A percentile compares a stretch with the other conserved stretches of the same genome.
Conservation (phyloP, 2,113 vertebrate species). For the Cephalopterus ornatus region DNA sequence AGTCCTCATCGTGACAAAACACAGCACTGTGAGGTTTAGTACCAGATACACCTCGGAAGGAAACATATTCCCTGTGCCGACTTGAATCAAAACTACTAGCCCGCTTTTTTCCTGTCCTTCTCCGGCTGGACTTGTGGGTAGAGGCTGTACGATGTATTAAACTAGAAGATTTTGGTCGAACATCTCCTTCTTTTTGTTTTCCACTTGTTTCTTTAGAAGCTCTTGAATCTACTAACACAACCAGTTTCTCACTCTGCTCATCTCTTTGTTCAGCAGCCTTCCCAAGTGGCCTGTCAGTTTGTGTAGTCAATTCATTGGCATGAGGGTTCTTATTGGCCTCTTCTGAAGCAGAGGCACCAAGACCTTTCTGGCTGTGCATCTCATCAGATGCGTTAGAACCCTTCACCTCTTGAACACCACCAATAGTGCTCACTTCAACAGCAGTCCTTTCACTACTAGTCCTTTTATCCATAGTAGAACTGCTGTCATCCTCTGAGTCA, state of each 20-base stretch:
- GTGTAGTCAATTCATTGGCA: constrained; percentile 86
- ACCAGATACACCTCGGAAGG: constrained; percentile 81
- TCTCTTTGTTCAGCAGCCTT: constrained; percentile 66
- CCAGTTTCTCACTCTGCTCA: constrained; percentile 68
- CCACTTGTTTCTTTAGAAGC: constrained; percentile 70
- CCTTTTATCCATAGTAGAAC: constrained; percentile 75
- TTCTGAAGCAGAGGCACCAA: constrained; percentile 83
- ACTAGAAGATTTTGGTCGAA: constrained; percentile 79
- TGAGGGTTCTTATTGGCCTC: constrained; percentile 98
- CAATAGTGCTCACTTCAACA: constrained; percentile 48
- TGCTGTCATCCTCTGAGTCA: constrained; percentile 74
- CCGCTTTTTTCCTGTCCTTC: constrained; percentile 89
- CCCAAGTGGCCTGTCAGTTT: constrained; percentile 66
- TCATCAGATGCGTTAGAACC: constrained; percentile 58
- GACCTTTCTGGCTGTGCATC: constrained; percentile 61
- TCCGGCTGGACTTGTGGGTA: constrained; percentile 79
- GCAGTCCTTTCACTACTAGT: constrained; percentile 77
- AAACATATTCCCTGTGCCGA: constrained; percentile 89
- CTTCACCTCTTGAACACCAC: constrained; percentile 54
- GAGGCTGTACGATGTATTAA: constrained; percentile 83
- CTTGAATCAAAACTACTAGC: constrained; percentile 98
- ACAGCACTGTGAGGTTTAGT: constrained; percentile 88
- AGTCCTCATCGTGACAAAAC: constrained; percentile 90
- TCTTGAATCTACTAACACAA: constrained; percentile 64
- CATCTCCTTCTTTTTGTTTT: constrained; percentile 79